Percentiles rank a stretch among this genome's conserved stretches.
Conservation (phyloP, 2,113 vertebrate genomes). For the Tor tambroides region DNA sequence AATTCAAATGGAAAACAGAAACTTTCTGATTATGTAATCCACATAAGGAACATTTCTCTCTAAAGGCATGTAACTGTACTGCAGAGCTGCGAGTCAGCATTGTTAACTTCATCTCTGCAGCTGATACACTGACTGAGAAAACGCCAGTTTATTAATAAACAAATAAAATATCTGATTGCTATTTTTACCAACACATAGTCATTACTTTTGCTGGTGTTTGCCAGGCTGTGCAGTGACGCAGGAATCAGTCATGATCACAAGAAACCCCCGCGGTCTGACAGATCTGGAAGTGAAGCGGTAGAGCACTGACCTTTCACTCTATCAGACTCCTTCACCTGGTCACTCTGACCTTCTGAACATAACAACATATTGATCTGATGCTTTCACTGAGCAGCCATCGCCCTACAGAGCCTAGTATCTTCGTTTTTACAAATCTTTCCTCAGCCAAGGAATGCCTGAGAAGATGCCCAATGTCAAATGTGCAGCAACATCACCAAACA, state of each 20-base stretch:
- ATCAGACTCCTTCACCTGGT: conserved; percentile 23
- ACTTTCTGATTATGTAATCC: no score
- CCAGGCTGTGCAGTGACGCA: neutral
- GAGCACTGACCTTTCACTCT: conserved; percentile 47
- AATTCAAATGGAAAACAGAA: no score
- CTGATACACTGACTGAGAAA: no score
- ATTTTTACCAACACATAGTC: neutral
- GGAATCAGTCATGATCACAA: neutral
- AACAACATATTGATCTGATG: conserved; percentile 44
- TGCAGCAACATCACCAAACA: conserved; percentile 27
- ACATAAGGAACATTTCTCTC: no score
- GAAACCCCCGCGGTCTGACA: neutral
- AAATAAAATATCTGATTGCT: neutral
- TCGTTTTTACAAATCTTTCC: neutral
- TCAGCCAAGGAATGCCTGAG: conserved; percentile 18
- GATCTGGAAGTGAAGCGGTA: conserved; percentile 9
- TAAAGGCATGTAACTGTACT: no score
- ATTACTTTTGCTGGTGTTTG: neutral
- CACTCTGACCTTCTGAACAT: conserved; percentile 21
- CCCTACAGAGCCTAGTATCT: neutral
- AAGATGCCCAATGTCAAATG: neutral
- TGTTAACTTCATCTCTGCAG: no score
- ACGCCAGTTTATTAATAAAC: no score
- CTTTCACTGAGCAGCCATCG: neutral
- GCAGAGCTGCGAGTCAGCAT: no score